phyloP scores from a whole-genome alignment of 2,797 vertebrate genomes.

The Aphelocoma californica region DNA sequence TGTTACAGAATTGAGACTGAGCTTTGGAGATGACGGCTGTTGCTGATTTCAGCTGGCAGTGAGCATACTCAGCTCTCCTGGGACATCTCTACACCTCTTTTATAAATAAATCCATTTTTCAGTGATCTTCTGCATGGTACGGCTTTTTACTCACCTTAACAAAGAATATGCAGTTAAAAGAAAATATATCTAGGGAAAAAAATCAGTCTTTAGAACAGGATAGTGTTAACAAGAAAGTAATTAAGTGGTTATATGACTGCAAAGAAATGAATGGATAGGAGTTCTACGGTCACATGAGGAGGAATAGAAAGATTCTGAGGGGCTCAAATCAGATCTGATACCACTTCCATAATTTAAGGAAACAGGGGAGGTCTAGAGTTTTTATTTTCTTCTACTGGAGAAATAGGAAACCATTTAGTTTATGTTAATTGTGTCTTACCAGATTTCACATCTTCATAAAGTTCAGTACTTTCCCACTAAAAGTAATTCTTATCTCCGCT shows the following conservation, averaged over 20 bases:
- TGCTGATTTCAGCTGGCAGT: not conserved
- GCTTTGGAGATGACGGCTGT: not conserved
- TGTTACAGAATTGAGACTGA: not conserved
- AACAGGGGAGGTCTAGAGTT: not conserved
- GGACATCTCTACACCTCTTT: not conserved
- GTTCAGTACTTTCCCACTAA: not conserved
- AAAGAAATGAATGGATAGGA: not conserved
- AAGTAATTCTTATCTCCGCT: not conserved
- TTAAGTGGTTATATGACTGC: not conserved
- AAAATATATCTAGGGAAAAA: not conserved
- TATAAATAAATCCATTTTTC: not conserved
- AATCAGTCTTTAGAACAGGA: not conserved
- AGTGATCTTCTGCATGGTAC: not conserved
- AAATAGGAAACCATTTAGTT: not conserved
- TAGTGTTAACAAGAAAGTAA: not conserved
- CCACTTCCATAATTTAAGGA: not conserved
- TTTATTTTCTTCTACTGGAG: not conserved
- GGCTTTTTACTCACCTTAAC: not conserved
- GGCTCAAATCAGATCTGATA: not conserved
- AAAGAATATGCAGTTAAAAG: not conserved
- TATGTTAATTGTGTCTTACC: not conserved
- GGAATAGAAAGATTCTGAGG: not conserved
- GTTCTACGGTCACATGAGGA: not conserved
- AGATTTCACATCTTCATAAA: not conserved
- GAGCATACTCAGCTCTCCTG: not conserved